These are phyloP conservation scores for Geopemphigus sp. DNA, from an alignment of 1,140 invertebrate species.

Conservation along the genomic window DNA sequence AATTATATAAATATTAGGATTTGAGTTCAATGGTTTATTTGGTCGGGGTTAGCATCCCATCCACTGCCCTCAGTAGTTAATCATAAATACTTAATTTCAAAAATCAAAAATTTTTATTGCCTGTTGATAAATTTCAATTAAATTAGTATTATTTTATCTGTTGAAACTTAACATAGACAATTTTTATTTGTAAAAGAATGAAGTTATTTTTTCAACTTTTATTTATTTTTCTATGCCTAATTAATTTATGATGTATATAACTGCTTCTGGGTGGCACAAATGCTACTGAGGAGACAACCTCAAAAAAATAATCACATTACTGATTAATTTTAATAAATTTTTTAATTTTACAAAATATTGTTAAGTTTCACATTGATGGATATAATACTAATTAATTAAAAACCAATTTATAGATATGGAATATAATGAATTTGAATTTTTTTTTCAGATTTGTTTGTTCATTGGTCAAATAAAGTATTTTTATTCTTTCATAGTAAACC, in stretches of 20 bases:
- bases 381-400: background rate
- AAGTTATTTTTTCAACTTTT: too few species aligned
- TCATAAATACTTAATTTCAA: background rate
- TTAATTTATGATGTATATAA: background rate
- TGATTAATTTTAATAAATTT: background rate
- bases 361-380: background rate
- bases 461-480: conserved; percentile 43
- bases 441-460: conserved; percentile 38
- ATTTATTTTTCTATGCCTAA: too few species aligned
- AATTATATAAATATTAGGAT: background rate
- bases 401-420: too few species aligned
- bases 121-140: background rate
- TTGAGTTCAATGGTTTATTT: conserved; percentile 52
- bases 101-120: background rate
- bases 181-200: background rate
- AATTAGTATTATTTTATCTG: background rate
- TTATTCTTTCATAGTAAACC: conserved; percentile 27
- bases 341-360: background rate
- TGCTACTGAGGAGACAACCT: conserved; percentile 59
- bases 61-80: conserved; percentile 55
- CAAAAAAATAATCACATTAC: conserved; percentile 57
- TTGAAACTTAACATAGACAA: background rate
- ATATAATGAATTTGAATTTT: conserved; percentile 3
- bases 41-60: conserved; percentile 66
- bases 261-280: conserved; percentile 38